Base-by-base conservation (phyloP, 2,888 invertebrate species). In the Brachynemurus nebulosus region DNA sequence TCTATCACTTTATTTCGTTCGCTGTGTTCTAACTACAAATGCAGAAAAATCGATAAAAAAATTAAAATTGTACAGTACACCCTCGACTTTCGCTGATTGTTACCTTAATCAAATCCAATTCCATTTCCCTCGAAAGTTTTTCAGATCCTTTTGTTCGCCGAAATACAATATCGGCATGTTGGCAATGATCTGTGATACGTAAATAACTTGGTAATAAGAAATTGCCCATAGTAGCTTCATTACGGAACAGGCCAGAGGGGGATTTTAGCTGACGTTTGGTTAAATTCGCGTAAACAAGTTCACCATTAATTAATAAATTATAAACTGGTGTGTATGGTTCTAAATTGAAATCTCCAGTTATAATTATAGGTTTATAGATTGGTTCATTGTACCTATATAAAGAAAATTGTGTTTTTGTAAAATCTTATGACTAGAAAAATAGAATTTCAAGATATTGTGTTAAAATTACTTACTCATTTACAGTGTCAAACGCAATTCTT, bases 271-370 rank as follows among this genome's bases (percentile, higher is more conserved):
- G 47, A 23, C 48, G 52, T 50, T 57, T 47, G 44, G 60, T 45
- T 52, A 67, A 58, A 56, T 65, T 45, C 54, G 67, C 54, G 51
- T 62, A 64, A 52, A 62, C 62, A 53, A 86, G 67, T 37, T 59
- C 55, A 12, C 88, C 86, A 18, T 65, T 65, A 1, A 72, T 71
- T 40, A 92, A 62, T 37, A 90, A 72, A 44, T 72, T 64, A 54
- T 84, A 78, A 1, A 90, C 73, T 2, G 76, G 72, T 33, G 86
- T 81, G 35, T 74, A 62, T 0, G 91, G 89, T 45, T 74, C 68
- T 2, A 86, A 77, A 64, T 97, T 98, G 49, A 97, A 85, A 64
- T 98, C 98, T 0, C 98, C 98, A 4, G 89, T 84, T 47, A 97
- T 52, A 47, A 98, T 78, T 4, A 89, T 74, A 0, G 95, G 92